Evolutionary conservation across 2,888 invertebrate species (phyloP), one percentile per base, ranked within the genome.

Genomic region (Icerya purchasi): DNA sequence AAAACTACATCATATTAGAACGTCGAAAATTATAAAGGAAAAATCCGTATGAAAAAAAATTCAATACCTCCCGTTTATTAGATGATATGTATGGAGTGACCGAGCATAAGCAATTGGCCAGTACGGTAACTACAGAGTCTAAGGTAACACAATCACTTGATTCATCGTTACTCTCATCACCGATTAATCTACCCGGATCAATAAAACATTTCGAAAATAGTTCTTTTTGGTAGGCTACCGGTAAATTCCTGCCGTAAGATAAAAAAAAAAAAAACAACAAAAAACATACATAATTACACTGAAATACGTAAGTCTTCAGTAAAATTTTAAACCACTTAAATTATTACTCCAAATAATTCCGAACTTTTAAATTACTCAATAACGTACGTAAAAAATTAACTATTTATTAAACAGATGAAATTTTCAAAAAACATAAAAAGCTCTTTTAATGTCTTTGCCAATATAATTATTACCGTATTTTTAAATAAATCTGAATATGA

Each of bases 161-260:
- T 8, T 36, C 36, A 36, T 36, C 36, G 14, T 8, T 14, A 36
- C 5, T 14, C 5, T 36, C 36, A 36, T 36, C 36, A 8, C 36
- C 36, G 36, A 8, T 36, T 8, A 59, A 50, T 22, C 19, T 19
- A 19, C 59, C 59, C 22, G 68, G 68, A 50, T 72, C 71, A 18
- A 74, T 68, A 61, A 76, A 72, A 65, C 77, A 77, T 50, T 72
- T 67, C 50, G 72, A 68, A 56, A 78, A 68, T 21, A 81, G 72
- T 66, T 78, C 77, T 65, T 73, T 72, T 61, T 76, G 75, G 66
- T 79, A 81, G 59, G 70, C 69, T 1, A 68, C 65, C 3, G 79
- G 74, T 65, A 78, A 69, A 63, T 73, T 69, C 63, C 79, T 78
- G n/a, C n/a, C n/a, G n/a, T n/a, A n/a, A n/a, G n/a, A n/a, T n/a